Base-by-base conservation (phyloP, 2,888 invertebrate species). In the Cryptophagus acutangulus region DNA sequence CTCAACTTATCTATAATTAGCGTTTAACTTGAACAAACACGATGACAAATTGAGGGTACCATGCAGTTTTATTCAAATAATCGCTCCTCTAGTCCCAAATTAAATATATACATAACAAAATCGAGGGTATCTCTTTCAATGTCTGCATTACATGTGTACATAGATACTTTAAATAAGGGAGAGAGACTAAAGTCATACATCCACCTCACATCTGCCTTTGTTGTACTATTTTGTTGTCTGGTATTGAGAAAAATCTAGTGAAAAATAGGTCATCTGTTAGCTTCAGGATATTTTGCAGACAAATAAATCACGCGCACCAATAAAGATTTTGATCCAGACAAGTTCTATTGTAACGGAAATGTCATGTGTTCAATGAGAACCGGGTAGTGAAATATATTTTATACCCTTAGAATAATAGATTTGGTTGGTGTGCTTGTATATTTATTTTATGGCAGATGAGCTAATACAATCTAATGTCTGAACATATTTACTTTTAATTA, bases 201-300 rank as follows among this genome's bases (percentile, higher is more conserved):
- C 9, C 16, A 31, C n/a, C 31, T 15, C 15, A 31, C 12, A 31
- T 31, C 24, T 20, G 24, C 6, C 24, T 20, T 20, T 31, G 16
- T 12, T 31, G 31, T 10, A 8, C n/a, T 26, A 26, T 26, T 26
- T 26, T 26, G 12, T 26, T n/a, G n/a, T n/a, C n/a, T n/a, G n/a
- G 12, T 13, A 26, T 26, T 26, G 4, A 3, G 12, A 26, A 26
- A 20, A 8, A 20, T 20, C 20, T 26, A 26, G 26, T 26, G 26
- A 44, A 51, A 51, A 49, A 51, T 51, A 38, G 51, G 51, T 51
- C 51, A 49, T 47, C 41, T 51, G 49, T 45, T 47, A 41, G 40
- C 48, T 48, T 36, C 33, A 41, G 46, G 39, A 45, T 40, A 43
- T 41, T 43, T 40, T 40, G 34, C 38, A 42, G 48, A 50, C 45